Evolutionary conservation across 1,140 invertebrate genomes (phyloP).

Genomic region (Nasonia longicornis): DNA sequence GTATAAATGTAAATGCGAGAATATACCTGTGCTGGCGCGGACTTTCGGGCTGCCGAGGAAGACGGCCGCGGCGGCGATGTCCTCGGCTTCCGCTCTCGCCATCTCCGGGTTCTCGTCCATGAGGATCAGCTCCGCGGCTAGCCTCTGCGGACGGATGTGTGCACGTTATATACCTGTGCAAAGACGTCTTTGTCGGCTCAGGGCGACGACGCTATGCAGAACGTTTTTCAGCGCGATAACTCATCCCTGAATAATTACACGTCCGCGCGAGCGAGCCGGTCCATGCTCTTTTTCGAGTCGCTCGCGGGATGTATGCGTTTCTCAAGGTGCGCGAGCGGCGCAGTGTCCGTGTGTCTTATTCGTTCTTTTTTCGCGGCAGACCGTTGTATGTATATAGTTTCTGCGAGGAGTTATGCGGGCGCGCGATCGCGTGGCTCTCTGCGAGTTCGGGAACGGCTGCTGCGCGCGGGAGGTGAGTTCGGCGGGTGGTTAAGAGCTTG

Average conservation of each 20-base stretch:
- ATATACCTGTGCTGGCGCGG: constrained; percentile 59
- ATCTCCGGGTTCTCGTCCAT: constrained; percentile 72
- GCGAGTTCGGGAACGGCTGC: too few species aligned
- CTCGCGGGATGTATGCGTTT: constrained; percentile 8
- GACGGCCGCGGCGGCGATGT: constrained; percentile 72
- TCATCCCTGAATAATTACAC: constrained; percentile 61
- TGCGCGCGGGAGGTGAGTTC: not conserved
- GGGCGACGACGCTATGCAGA: constrained; percentile 38
- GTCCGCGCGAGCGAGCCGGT: constrained; percentile 31
- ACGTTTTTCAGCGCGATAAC: constrained; percentile 49
- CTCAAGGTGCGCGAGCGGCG: not conserved
- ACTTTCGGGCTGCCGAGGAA: constrained; percentile 66
- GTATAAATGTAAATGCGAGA: not conserved
- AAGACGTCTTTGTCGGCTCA: constrained; percentile 22
- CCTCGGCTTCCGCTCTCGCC: constrained; percentile 73
- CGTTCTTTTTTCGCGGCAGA: not conserved
- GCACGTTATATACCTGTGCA: not conserved
- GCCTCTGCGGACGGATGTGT: constrained; percentile 59
- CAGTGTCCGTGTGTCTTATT: not conserved
- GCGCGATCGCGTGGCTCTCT: not conserved
- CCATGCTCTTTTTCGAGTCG: constrained; percentile 14
- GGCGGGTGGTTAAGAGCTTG: not conserved
- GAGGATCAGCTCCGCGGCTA: constrained; percentile 72
- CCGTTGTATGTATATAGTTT: not conserved
- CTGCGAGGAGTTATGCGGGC: not conserved